Evolutionary conservation across 2,113 vertebrate genomes (phyloP), one percentile per base, ranked within the genome.

Genomic region (Sylvilagus bachmani): DNA sequence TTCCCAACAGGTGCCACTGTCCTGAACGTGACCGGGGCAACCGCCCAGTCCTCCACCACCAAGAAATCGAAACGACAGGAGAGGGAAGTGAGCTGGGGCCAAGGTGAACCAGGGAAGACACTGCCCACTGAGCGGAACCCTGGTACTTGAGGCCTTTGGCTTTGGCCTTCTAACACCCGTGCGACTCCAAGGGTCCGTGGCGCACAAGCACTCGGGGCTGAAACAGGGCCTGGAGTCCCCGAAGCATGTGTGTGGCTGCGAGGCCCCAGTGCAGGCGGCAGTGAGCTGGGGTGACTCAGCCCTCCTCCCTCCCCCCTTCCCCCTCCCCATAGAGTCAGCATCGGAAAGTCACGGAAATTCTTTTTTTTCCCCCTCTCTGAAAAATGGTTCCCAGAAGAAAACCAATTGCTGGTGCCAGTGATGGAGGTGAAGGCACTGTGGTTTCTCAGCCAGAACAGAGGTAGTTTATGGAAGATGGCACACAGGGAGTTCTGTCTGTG

Each of bases 341-440:
- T 67, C 58, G 73, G 38, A 83, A 51, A 77, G 29, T 53, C 61
- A 81, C 64, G 78, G 51, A 55, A 31, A 70, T n/a, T 31, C 71
- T 55, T 67, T 69, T 71, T 44, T 1, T 9, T 38, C 38, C 44
- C 38, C 61, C 61, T 67, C 38, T 85, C 25, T 86, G 89, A 73
- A 77, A 96, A 95, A 88, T 24, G 49, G 25, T 13, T 79, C 66
- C 86, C 75, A 14, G 61, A 80, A 91, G 21, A 86, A 89, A 86
- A 61, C 29, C 44, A 88, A 7, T 62, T 53, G 61, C 66, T 9
- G 13, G n/a, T 53, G 27, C 33, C 73, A 11, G 29, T 36, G 85
- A 91, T 0, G n/a, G 27, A 62, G 55, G 27, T 44, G 24, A 93
- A 64, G 44, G 79, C 19, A 94, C 83, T 3, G 6, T 62, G n/a